Evolutionary conservation across 2,888 invertebrate genomes (phyloP), one percentile per base, ranked within the genome.

Genomic region (Ceriagrion tenellum): DNA sequence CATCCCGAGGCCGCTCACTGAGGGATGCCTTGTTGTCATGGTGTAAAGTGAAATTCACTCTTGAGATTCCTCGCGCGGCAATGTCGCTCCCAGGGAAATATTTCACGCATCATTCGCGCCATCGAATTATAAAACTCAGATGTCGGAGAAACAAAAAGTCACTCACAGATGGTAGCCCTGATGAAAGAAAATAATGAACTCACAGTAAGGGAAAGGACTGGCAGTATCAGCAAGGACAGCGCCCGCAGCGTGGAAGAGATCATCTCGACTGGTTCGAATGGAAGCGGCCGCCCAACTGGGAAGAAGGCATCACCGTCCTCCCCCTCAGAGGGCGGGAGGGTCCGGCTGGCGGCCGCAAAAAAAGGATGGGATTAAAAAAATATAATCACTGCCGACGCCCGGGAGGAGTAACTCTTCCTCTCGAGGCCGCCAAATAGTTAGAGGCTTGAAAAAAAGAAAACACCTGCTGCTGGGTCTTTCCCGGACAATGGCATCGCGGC

Each of bases 401-500:
- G 30, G 20, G 59, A 59, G 59, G 59, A 69, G 93, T 93, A 69
- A 69, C 93, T 74, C 93, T 93, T 69, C 93, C 93, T 74, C 63
- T 69, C 63, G 93, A 63, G 93, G 63, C 93, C 93, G 93, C 40
- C 93, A 69, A 93, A 69, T 69, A 69, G 35, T 63, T 91, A 23
- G 59, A 91, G 69, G 74, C 16, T 69, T 47, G n/a, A 69, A 93
- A 63, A 35, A 91, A 30, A 26, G 55, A 90, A 90, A 90, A 40
- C 40, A 47, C 81, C 81, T 81, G 81, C 47, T 63, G 63, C 47
- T 47, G 69, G 69, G 35, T n/a, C 93, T 74, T 47, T 55, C 20
- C 47, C 93, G 93, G 93, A 93, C 93, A 93, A 93, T 93, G 93
- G 63, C 93, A 59, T 26, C 91, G 63, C 40, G 91, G 91, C 91